Conservation (phyloP, 2,888 invertebrate species). For the Nineta flava region DNA sequence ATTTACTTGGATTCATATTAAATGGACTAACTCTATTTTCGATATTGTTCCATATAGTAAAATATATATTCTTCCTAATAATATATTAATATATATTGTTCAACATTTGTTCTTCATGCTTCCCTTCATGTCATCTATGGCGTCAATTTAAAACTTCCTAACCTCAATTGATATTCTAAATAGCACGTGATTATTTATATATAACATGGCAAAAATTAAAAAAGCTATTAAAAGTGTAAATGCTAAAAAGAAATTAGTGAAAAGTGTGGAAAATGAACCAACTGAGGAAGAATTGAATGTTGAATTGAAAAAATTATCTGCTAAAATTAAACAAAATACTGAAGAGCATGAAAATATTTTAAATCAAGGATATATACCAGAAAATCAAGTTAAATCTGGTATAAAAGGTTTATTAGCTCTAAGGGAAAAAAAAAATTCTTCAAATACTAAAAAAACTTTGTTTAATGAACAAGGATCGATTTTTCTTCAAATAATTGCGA, state of each 20-base stretch:
- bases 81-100: too few species aligned
- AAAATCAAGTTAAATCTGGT: conserved; percentile 20
- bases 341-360: neutral
- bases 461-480: conserved; percentile 40
- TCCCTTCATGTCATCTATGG: too few species aligned
- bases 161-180: too few species aligned
- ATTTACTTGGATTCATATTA: too few species aligned
- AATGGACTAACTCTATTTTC: too few species aligned
- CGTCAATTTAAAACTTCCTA: too few species aligned
- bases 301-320: neutral
- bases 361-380: neutral
- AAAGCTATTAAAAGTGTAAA: neutral
- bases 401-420: conserved; percentile 24
- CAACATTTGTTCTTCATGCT: too few species aligned
- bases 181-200: neutral
- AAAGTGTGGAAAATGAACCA: neutral
- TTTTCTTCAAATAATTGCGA: conserved; percentile 40
- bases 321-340: too few species aligned
- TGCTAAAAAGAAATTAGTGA: neutral
- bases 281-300: neutral
- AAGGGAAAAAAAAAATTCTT: conserved; percentile 16
- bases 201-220: neutral
- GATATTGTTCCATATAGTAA: too few species aligned
- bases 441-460: conserved; percentile 25
- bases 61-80: too few species aligned